Evolutionary conservation across 2,113 vertebrate genomes (phyloP), one percentile per base, ranked within the genome.

Genomic region (Aptenodytes patagonicus): DNA sequence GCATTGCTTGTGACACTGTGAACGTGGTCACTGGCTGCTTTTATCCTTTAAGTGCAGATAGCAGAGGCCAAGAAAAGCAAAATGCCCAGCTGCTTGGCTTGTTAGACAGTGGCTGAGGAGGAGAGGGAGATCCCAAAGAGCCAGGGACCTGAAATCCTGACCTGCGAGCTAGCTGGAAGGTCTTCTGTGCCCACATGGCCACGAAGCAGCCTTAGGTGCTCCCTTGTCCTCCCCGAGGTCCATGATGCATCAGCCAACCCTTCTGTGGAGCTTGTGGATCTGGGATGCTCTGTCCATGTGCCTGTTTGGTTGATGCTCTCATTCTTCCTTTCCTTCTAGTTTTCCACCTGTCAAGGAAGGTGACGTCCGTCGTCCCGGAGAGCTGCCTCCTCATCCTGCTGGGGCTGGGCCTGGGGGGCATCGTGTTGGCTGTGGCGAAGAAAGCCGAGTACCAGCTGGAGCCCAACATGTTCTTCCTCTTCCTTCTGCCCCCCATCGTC

Each of bases 391-490:
- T 99, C 94, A 99, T 99, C 97, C 98, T 99, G 58, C 96, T 99
- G 94, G 99, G 99, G 11, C 98, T 99, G 98, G 99, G 98, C n/a
- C 98, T 99, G 73, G 99, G 99, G 4, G 99, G 99, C 38, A 98
- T 99, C 3, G 99, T 99, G 52, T 98, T 99, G 92, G 98, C 99
- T 2, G 99, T 99, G 98, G 99, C 98, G 24, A 99, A 99, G 98
- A 99, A 99, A 98, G 99, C 99, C 2, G 98, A 99, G 88, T 99
- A 99, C 95, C 99, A 99, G 97, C 98, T 99, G 49, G 99, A 99
- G 87, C 99, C 99, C 28, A 98, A 98, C 95, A 99, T 99, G 94
- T 99, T 99, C 98, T 99, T 99, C 98, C 99, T 99, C 94, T 99
- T 99, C 97, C 98, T 99, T 73, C 97, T 99, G 91, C 99, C 99